phyloP scores from a whole-genome alignment of 2,113 vertebrate genomes.

The Solenodon paradoxus region DNA sequence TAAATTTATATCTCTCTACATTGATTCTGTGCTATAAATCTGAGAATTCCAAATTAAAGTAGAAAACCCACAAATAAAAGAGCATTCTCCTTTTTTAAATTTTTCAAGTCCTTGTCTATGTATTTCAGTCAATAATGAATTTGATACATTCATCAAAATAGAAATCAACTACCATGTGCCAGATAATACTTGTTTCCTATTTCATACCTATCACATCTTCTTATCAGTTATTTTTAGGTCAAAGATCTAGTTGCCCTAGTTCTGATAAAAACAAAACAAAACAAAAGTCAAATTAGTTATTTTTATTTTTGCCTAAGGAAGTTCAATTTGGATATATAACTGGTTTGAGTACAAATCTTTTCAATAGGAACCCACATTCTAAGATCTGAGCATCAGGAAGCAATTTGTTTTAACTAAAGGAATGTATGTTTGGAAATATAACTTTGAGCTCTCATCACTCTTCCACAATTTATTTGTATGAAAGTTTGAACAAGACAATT shows the following conservation, averaged over 20 bases:
- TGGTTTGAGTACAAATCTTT: neutral
- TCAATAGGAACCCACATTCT: neutral
- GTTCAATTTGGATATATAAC: neutral
- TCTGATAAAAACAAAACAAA: neutral
- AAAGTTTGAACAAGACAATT: neutral
- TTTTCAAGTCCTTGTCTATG: neutral
- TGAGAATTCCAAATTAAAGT: neutral
- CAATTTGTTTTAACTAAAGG: neutral
- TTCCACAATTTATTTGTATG: neutral
- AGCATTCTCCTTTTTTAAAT: neutral
- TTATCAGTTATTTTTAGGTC: neutral
- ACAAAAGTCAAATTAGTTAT: neutral
- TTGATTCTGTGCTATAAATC: neutral
- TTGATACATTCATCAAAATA: neutral
- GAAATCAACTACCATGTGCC: neutral
- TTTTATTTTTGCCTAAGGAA: neutral
- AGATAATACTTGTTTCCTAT: neutral
- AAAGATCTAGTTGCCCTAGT: neutral
- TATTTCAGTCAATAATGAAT: neutral
- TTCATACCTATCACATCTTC: neutral
- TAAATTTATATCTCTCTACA: neutral
- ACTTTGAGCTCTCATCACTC: neutral
- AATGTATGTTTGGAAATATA: neutral
- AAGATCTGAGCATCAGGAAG: neutral
- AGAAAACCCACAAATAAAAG: neutral